These are phyloP conservation scores for Megaceryle torquata DNA, from an alignment of 2,113 vertebrate genomes.

Conservation along the genomic window DNA sequence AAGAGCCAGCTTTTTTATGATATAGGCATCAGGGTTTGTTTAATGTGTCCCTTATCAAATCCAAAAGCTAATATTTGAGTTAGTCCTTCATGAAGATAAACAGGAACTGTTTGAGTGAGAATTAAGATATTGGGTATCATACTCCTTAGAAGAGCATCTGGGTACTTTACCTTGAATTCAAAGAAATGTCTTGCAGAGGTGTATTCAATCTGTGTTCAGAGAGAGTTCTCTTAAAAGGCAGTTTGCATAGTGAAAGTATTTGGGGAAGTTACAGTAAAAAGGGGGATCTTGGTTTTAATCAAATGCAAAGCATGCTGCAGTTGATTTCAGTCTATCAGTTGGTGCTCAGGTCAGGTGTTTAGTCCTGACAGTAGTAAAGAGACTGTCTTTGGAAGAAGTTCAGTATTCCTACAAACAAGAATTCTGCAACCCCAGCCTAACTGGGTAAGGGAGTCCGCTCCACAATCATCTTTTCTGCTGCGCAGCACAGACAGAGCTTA, in stretches of 20 bases:
- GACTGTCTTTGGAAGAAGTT: neutral
- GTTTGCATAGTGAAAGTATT: neutral
- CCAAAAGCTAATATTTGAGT: slow-evolving; percentile 43
- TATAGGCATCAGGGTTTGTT: slow-evolving; percentile 1
- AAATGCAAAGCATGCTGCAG: neutral
- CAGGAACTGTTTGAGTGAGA: slow-evolving; percentile 26
- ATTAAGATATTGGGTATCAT: neutral
- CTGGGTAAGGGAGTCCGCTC: neutral
- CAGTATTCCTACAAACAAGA: neutral
- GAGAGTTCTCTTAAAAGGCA: neutral
- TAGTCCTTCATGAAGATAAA: slow-evolving; percentile 22
- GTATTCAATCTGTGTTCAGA: neutral
- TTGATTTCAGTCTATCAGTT: neutral
- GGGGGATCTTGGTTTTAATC: neutral
- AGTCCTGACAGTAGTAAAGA: neutral
- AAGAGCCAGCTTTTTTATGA: slow-evolving; percentile 2
- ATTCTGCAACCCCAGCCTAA: neutral
- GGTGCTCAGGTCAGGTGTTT: neutral
- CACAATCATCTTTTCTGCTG: fast-evolving
- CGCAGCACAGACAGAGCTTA: neutral
- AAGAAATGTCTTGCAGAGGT: neutral
- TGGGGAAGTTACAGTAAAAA: neutral
- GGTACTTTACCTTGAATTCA: neutral
- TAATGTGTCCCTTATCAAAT: slow-evolving; percentile 40
- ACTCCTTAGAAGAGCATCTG: neutral